Base-by-base conservation (phyloP, 2,888 invertebrate genomes). In the Hirtodrosophila confusa region DNA sequence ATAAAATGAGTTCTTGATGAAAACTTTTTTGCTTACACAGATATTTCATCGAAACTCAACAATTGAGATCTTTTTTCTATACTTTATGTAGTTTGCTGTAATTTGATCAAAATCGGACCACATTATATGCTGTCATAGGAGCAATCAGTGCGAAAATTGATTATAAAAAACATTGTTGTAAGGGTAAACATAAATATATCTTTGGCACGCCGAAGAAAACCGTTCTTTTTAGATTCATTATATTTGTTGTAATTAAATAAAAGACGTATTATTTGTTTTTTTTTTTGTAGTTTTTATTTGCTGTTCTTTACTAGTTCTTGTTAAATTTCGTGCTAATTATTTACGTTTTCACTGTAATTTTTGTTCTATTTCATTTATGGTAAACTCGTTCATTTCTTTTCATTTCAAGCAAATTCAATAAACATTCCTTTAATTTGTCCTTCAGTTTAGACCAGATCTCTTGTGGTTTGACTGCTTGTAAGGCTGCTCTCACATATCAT, bases 301-400 rank as follows among this genome's bases (percentile, higher is more conserved):
- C 39, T 55, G 51, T 72, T 64, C 50, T 72, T 58, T 43, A 41
- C 60, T 73, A 74, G 51, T 45, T 65, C 35, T 36, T 54, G 55
- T 75, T 73, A 47, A 77, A 73, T 77, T 75, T 75, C 56, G 75
- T 75, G 75, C 78, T 75, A 75, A 55, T 73, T 75, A 45, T 60
- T 56, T 68, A 36, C 12, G 45, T 45, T 45, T 10, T 8, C 9
- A 8, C 5, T 31, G 7, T 31, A 31, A 31, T 31, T 41, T 44
- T 49, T 55, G 9, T 51, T 51, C 29, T 48, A 40, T 56, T 68
- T 50, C 36, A 41, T 65, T 58, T 49, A 45, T 64, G 51, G 47
- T 23, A 39, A 56, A 62, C 56, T 69, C 43, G 54, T 69, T 45
- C 40, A 56, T 63, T 45, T 36, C 29, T 41, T 11, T 23, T 50